Conservation (phyloP, 1,140 invertebrate species). For the Eupristina koningsbergeri region DNA sequence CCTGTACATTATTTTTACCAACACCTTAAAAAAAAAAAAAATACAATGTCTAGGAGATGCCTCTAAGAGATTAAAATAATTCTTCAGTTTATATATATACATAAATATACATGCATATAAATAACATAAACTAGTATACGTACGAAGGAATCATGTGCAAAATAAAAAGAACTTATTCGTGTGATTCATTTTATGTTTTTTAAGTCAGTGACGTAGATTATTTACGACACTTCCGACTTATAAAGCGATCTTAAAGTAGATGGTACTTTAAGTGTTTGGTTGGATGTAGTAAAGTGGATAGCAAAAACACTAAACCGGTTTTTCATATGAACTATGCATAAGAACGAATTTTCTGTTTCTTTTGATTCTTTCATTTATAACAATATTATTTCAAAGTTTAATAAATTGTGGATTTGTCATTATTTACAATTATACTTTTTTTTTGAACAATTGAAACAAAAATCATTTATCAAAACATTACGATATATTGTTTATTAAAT, state of each 20-base stretch:
- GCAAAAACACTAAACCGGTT: neutral
- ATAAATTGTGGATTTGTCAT: too few relatives aligned
- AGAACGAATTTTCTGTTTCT: neutral
- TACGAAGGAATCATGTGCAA: neutral
- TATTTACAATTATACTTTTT: neutral
- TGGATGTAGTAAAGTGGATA: neutral
- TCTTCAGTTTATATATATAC: neutral
- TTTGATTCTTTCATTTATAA: neutral
- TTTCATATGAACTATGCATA: neutral
- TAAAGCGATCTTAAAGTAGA: neutral
- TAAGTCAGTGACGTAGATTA: neutral
- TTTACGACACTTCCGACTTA: neutral
- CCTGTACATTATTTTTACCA: too few relatives aligned
- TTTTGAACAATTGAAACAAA: neutral
- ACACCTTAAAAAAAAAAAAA: too few relatives aligned
- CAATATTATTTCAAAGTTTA: neutral
- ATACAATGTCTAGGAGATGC: too few relatives aligned
- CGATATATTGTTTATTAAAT: too few relatives aligned
- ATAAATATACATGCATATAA: too few relatives aligned
- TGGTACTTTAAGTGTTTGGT: neutral
- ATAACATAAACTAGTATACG: too few relatives aligned
- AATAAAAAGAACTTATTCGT: neutral
- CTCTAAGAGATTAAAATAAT: neutral
- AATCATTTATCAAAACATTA: neutral
- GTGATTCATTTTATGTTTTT: conserved; percentile 16